phyloP scores from a whole-genome alignment of 2,113 vertebrate genomes.

The Narcine bancroftii region DNA sequence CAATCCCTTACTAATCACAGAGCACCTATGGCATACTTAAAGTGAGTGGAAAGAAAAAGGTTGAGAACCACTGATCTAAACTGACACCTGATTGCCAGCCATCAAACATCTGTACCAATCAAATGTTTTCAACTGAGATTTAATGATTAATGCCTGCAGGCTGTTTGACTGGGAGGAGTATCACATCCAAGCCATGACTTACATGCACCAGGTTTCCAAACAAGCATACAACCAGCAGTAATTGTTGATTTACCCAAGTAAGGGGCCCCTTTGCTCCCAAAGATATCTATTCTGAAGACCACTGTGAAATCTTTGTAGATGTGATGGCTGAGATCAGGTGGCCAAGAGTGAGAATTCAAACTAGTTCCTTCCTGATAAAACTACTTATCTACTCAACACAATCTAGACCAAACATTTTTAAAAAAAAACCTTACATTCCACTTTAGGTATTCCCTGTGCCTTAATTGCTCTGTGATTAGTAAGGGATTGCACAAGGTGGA shows the following conservation, averaged over 20 bases:
- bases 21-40: too few relatives aligned
- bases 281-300: neutral
- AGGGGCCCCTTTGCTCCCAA: neutral
- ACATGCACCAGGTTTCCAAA: neutral
- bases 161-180: neutral
- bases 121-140: neutral
- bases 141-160: neutral
- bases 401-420: too few relatives aligned
- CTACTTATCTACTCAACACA: neutral
- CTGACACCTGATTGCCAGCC: too few relatives aligned
- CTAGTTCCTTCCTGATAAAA: neutral
- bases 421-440: too few relatives aligned
- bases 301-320: neutral
- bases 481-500: too few relatives aligned
- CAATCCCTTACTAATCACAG: too few relatives aligned
- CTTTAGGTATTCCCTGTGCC: too few relatives aligned
- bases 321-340: neutral
- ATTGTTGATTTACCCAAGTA: neutral
- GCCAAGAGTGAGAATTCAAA: neutral
- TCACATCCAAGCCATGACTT: neutral
- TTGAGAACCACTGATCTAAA: too few relatives aligned
- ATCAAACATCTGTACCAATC: neutral
- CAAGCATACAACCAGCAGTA: neutral
- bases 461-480: too few relatives aligned
- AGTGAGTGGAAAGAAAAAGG: too few relatives aligned